Conservation (phyloP, 2,797 vertebrate genomes). For the Delichon dasypus region DNA sequence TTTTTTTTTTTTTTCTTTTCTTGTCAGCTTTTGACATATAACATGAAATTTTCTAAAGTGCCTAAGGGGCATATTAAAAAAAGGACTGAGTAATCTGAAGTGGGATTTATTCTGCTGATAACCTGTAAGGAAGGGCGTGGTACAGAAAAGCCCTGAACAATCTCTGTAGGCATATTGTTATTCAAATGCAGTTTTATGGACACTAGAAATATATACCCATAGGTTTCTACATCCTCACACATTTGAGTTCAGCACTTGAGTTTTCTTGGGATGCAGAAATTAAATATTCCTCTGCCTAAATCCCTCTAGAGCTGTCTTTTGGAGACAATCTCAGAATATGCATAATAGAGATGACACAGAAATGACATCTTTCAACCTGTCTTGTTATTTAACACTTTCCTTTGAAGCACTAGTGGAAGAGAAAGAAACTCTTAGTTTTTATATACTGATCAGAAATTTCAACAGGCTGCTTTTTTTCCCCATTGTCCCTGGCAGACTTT, state of each 20-base stretch:
- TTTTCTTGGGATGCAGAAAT: background rate
- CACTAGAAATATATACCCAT: background rate
- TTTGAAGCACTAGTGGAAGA: background rate
- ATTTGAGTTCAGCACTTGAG: background rate
- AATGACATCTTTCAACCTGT: background rate
- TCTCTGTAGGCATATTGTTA: background rate
- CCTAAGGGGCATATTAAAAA: background rate
- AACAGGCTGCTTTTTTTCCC: background rate
- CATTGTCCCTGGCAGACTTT: background rate
- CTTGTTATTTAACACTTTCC: background rate
- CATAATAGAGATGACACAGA: background rate
- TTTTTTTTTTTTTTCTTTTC: background rate
- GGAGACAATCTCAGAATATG: background rate
- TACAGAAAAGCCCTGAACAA: background rate
- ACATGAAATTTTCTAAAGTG: constrained; percentile 17
- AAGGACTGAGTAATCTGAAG: background rate
- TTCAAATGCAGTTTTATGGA: background rate
- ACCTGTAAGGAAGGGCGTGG: background rate
- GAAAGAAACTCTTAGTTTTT: background rate
- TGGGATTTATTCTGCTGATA: background rate
- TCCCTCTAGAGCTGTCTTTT: background rate
- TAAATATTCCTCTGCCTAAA: background rate
- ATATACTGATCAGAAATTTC: background rate
- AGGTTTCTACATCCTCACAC: background rate
- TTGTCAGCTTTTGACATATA: background rate